phyloP scores from a whole-genome alignment of 35 echinoderm and acorn worm species.

The Acanthaster planci region DNA sequence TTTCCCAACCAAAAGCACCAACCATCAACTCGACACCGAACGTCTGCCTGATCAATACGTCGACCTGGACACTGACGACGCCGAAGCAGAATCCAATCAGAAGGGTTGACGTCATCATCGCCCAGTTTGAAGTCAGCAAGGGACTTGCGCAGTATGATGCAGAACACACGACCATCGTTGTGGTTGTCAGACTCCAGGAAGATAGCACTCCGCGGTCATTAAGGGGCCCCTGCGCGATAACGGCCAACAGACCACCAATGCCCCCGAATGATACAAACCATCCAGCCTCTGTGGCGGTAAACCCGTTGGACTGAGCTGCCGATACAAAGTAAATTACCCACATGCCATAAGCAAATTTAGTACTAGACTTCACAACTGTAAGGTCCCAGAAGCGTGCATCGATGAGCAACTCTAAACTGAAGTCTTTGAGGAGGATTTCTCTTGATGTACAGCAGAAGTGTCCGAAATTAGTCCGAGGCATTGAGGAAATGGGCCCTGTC shows the following conservation, averaged over 20 bases:
- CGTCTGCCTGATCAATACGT: background rate
- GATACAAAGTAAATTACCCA: constrained; percentile 6
- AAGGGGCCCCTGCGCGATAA: background rate
- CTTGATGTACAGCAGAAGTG: too few relatives aligned
- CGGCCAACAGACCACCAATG: background rate
- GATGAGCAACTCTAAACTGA: background rate
- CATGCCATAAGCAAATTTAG: background rate
- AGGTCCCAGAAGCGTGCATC: background rate
- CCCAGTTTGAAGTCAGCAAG: background rate
- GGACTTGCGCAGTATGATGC: background rate
- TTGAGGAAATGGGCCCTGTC: too few relatives aligned
- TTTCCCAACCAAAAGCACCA: background rate
- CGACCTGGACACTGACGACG: background rate
- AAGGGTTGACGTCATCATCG: background rate
- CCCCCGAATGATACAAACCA: background rate
- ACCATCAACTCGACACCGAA: background rate
- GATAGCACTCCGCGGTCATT: background rate
- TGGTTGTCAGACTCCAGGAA: background rate
- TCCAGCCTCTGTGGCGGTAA: background rate
- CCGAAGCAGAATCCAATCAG: background rate
- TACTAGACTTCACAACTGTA: background rate
- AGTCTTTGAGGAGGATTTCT: background rate
- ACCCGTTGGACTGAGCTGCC: background rate
- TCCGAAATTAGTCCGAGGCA: too few relatives aligned
- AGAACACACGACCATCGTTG: background rate